phyloP scores from a whole-genome alignment of 2,888 invertebrate genomes.

The Pyralis farinalis region DNA sequence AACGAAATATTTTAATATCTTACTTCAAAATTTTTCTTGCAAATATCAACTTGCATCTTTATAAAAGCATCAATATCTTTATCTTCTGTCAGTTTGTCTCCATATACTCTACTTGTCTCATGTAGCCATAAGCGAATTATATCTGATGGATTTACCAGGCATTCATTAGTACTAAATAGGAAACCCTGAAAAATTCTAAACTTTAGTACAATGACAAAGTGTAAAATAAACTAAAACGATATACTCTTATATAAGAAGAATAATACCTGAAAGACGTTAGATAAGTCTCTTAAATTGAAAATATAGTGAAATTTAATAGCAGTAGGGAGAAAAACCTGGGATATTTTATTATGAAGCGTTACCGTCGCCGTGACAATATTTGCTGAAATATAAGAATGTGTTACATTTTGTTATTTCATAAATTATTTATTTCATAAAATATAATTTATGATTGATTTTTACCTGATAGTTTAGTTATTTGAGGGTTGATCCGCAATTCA shows the following conservation, averaged over 20 bases:
- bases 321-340: conserved; percentile 95
- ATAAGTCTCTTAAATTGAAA: conserved; percentile 96
- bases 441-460: conserved; percentile 21
- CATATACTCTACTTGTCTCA: conserved; percentile 95
- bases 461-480: conserved; percentile 84
- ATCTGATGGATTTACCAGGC: conserved; percentile 89
- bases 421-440: neutral
- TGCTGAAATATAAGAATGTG: conserved; percentile 40
- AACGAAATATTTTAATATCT: no score
- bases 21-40: conserved; percentile 96
- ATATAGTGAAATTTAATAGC: conserved; percentile 98
- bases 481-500: conserved; percentile 88
- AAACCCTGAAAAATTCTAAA: conserved; percentile 84
- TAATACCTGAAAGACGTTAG: conserved; percentile 94
- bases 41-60: conserved; percentile 93
- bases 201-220: no score
- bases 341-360: conserved; percentile 91
- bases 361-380: conserved; percentile 92
- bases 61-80: conserved; percentile 94
- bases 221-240: no score
- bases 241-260: no score
- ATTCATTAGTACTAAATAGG: conserved; percentile 94
- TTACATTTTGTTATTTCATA: no score
- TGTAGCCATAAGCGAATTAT: conserved; percentile 96
- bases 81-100: conserved; percentile 95